These are phyloP conservation scores for Microctonus hyperodae DNA, from an alignment of 2,888 invertebrate genomes.

Conservation along the genomic window DNA sequence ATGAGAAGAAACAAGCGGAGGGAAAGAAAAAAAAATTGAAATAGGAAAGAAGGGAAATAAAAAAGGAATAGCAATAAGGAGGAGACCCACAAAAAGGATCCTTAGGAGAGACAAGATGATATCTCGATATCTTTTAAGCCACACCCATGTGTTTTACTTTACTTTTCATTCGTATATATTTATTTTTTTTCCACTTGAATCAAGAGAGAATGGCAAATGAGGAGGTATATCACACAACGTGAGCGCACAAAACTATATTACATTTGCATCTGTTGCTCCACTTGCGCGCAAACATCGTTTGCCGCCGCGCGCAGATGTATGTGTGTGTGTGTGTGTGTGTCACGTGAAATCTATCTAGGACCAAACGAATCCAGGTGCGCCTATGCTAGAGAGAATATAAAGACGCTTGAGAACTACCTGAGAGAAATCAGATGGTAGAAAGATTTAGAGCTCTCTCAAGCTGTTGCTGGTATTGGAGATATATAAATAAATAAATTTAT, in stretches of 20 bases:
- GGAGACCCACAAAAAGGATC: not conserved
- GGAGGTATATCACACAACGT: not conserved
- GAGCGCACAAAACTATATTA: slow-evolving; percentile 3
- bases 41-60: slow-evolving; percentile 26
- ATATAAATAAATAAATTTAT: slow-evolving; percentile 1
- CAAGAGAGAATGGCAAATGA: slow-evolving; percentile 17
- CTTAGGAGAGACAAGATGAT: slow-evolving; percentile 19
- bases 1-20: slow-evolving; percentile 36
- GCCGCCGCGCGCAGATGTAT: not conserved
- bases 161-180: slow-evolving; percentile 30
- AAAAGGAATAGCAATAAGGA: slow-evolving; percentile 20
- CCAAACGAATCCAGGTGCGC: slow-evolving; percentile 25
- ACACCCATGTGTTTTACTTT: slow-evolving; percentile 50
- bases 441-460: slow-evolving; percentile 29
- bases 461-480: slow-evolving; percentile 13
- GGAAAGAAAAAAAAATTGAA: slow-evolving; percentile 23
- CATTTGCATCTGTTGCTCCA: slow-evolving; percentile 42
- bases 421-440: slow-evolving; percentile 32
- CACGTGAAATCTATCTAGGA: slow-evolving; percentile 17
- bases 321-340: slow-evolving; percentile 21
- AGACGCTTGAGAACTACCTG: slow-evolving; percentile 24
- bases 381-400: not conserved
- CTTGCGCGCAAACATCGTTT: slow-evolving; percentile 22
- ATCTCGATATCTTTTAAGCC: slow-evolving; percentile 38
- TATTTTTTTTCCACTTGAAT: slow-evolving; percentile 24